These are phyloP conservation scores for Danaus plexippus DNA, from an alignment of 1,140 invertebrate species.

Conservation along the genomic window DNA sequence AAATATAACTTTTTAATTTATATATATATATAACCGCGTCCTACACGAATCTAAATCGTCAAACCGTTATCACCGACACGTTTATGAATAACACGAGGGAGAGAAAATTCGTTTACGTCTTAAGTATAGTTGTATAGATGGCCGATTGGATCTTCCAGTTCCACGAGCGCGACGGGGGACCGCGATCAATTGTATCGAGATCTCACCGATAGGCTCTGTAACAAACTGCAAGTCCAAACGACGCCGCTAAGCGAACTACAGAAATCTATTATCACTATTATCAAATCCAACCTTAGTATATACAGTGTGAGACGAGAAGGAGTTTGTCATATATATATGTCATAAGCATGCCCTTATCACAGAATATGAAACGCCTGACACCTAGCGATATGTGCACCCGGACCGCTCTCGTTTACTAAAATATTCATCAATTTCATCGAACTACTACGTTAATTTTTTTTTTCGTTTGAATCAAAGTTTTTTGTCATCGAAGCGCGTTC, in stretches of 20 bases:
- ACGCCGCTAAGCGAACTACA: conserved; percentile 62
- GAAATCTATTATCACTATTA: conserved; percentile 35
- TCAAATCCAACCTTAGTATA: conserved; percentile 61
- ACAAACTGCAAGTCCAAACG: conserved; percentile 39
- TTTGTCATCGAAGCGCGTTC: conserved; percentile 1
- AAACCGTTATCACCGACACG: conserved; percentile 44
- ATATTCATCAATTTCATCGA: too few species aligned
- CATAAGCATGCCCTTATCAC: conserved; percentile 66
- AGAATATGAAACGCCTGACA: conserved; percentile 57
- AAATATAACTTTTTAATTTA: conserved; percentile 32
- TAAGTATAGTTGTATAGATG: conserved; percentile 50
- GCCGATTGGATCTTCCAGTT: conserved; percentile 50
- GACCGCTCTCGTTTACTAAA: too few species aligned
- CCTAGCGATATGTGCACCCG: conserved; percentile 49
- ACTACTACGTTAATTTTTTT: neutral
- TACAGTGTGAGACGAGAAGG: conserved; percentile 35
- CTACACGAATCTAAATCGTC: conserved; percentile 42
- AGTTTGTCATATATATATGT: conserved; percentile 38
- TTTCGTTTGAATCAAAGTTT: conserved; percentile 11
- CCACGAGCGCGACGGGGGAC: conserved; percentile 14
- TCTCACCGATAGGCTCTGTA: conserved; percentile 4
- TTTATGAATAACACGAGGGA: conserved; percentile 43
- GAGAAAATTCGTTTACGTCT: conserved; percentile 51
- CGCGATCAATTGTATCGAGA: neutral
- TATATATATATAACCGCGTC: conserved; percentile 29